phyloP scores from a whole-genome alignment of 2,888 invertebrate genomes.

The Abrostola tripartita region DNA sequence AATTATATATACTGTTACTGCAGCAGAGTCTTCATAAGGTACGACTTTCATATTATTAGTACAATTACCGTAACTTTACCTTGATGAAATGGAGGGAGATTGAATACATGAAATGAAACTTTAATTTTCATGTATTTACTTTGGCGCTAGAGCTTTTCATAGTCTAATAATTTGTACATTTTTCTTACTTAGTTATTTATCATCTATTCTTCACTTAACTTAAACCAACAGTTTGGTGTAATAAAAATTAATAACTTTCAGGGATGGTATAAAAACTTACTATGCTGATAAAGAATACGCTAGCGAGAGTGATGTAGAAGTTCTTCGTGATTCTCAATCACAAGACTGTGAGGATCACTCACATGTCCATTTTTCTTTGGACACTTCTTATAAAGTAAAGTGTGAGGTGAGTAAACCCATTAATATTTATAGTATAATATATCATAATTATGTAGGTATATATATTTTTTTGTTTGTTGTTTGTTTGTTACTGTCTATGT shows the following conservation, averaged over 20 bases:
- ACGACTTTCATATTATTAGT: constrained; percentile 39
- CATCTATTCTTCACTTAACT: neutral
- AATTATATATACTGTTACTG: constrained; percentile 91
- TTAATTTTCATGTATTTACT: no score
- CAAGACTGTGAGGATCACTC: constrained; percentile 82
- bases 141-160: no score
- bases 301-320: constrained; percentile 81
- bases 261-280: constrained; percentile 78
- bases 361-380: constrained; percentile 85
- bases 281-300: constrained; percentile 75
- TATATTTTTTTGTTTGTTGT: no score
- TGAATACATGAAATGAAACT: neutral
- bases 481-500: no score
- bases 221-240: neutral
- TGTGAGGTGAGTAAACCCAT: constrained; percentile 75
- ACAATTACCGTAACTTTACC: constrained; percentile 9
- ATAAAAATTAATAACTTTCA: constrained; percentile 44
- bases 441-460: no score
- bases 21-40: constrained; percentile 91
- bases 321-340: constrained; percentile 69
- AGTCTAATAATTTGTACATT: neutral
- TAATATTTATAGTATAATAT: neutral
- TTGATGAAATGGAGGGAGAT: constrained; percentile 29
- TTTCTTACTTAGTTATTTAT: neutral
- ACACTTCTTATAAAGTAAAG: constrained; percentile 83